Base-by-base conservation (phyloP, 1,140 invertebrate species). In the Euwallacea similis region DNA sequence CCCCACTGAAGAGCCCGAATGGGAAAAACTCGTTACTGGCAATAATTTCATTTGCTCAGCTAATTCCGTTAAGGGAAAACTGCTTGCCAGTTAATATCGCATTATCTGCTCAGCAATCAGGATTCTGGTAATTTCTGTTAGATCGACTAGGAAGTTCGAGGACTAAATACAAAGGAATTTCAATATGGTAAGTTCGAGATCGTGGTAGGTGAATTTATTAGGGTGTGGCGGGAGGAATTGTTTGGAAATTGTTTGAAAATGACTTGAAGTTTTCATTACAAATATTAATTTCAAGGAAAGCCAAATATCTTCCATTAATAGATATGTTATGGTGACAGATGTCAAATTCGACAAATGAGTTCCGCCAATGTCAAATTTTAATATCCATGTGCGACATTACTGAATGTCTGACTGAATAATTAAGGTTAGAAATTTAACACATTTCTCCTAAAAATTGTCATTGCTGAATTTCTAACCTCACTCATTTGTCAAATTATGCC, bases 41-140 rank as follows among this genome's bases (percentile, higher is more conserved):
- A 54, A 65, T 65, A 65, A 65, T 65, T 65, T 65, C 63, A 65
- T 65, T 65, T 65, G 63, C 63, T 42, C 63, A 21, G 50, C 63
- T 65, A 65, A 65, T 53, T 65, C 33, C 50, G 63, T 65, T 50
- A 65, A 65, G 46, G 46, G 63, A 65, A 65, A 65, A 65, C 63
- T 54, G 63, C 41, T 65, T 50, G 33, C 11, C 63, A 41, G 63
- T 65, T 50, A 65, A 65, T 65, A 65, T 54, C 47, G 9, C 63
- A 65, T 65, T 65, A 65, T 65, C 46, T 54, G 7, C 46, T 47
- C 11, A 47, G 54, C 54, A 56, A 56, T 56, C 54, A 56, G 11
- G 16, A 56, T 15, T 33, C 21, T 33, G 21, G 21, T 33, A 33
- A 33, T 33, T 4, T 33, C 21, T 33, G 21, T 33, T 33, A 33